Conservation (phyloP, 2,888 invertebrate species). For the Oxyscelio sp. region DNA sequence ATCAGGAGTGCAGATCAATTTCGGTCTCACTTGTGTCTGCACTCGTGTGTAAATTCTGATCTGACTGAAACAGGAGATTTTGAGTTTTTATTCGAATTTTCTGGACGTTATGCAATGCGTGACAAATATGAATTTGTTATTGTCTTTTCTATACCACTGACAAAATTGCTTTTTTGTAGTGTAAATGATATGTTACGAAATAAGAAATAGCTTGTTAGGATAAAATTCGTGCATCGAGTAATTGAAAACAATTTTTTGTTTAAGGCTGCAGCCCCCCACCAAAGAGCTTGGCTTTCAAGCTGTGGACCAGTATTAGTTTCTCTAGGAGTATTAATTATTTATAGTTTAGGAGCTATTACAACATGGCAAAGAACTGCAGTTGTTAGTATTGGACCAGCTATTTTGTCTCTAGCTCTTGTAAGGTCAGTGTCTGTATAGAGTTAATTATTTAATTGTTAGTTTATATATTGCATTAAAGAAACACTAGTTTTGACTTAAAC, state of each 20-base stretch:
- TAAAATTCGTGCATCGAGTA: not conserved
- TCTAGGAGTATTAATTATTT: conserved; percentile 92
- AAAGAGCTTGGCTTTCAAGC: conserved; percentile 92
- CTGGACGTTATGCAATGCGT: conserved; percentile 31
- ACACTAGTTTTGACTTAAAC: no score
- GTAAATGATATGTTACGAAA: not conserved
- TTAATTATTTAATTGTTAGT: no score
- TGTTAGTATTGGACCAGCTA: conserved; percentile 90
- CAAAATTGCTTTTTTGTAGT: not conserved
- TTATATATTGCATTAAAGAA: no score
- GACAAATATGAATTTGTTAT: conserved; percentile 19
- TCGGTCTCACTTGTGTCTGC: not conserved
- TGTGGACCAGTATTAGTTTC: conserved; percentile 92
- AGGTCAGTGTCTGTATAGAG: no score
- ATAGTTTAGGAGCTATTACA: conserved; percentile 91
- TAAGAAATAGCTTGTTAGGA: not conserved
- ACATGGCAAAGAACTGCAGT: conserved; percentile 92
- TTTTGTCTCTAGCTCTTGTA: conserved; percentile 83
- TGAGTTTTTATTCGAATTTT: conserved; percentile 17
- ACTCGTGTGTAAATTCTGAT: conserved; percentile 34
- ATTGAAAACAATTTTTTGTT: conserved; percentile 22
- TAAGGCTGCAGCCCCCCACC: conserved; percentile 92
- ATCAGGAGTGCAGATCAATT: conserved; percentile 36
- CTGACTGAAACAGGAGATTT: conserved; percentile 41
- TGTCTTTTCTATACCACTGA: not conserved